These are phyloP conservation scores for Hypercompe scribonia DNA, from an alignment of 2,888 invertebrate species.

Conservation along the genomic window DNA sequence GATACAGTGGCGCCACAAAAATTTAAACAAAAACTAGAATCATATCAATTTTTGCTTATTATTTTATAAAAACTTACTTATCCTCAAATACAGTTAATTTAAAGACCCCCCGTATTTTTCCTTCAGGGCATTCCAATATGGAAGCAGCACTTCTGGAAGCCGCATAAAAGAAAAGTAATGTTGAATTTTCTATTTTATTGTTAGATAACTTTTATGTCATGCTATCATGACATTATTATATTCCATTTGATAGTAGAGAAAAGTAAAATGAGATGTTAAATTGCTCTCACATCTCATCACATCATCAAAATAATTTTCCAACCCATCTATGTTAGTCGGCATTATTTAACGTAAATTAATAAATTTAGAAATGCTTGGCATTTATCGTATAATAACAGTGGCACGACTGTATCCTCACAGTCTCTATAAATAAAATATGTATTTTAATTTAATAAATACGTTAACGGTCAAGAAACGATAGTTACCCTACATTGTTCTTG, in stretches of 20 bases:
- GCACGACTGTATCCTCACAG: slow-evolving; percentile 5
- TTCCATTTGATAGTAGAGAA: background rate
- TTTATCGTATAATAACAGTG: background rate
- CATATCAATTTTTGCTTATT: background rate
- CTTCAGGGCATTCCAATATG: slow-evolving; percentile 28
- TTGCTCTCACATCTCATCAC: background rate
- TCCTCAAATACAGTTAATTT: background rate
- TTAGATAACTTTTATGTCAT: background rate
- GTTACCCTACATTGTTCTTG: too few relatives aligned
- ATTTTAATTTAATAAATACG: too few relatives aligned
- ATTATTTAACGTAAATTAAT: background rate
- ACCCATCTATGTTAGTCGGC: background rate
- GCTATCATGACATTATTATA: background rate
- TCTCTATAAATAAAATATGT: background rate
- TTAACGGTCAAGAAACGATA: too few relatives aligned
- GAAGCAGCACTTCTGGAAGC: slow-evolving; percentile 48
- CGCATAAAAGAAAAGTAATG: slow-evolving; percentile 39
- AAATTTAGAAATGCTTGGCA: background rate
- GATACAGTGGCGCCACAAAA: slow-evolving; percentile 25
- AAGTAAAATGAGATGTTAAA: background rate
- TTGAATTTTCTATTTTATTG: slow-evolving; percentile 15
- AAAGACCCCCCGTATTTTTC: slow-evolving; percentile 15
- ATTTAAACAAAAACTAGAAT: background rate
- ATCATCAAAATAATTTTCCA: background rate
- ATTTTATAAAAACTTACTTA: background rate